Conservation (phyloP, 1,140 invertebrate species). For the Spodoptera litura region DNA sequence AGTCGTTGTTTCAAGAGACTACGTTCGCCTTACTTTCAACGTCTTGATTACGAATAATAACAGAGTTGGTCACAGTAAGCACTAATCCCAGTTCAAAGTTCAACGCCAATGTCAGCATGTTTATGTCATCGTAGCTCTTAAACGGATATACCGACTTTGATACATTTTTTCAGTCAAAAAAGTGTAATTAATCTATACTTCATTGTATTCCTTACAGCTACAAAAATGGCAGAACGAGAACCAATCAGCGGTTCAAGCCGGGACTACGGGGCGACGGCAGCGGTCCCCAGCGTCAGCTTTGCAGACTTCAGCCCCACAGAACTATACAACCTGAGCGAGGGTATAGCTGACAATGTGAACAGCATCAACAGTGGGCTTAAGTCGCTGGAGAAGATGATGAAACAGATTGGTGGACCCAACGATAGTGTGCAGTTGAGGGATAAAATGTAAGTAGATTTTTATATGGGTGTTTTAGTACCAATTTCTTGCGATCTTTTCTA, state of each 20-base stretch:
- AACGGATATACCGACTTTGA: too few relatives aligned
- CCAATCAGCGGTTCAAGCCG: constrained; percentile 77
- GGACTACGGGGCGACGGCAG: constrained; percentile 85
- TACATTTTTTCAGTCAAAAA: neutral
- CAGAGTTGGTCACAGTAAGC: too few relatives aligned
- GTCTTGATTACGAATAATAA: too few relatives aligned
- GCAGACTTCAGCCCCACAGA: constrained; percentile 90
- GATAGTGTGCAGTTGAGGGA: constrained; percentile 86
- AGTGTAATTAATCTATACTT: neutral
- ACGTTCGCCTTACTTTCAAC: too few relatives aligned
- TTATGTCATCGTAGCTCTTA: too few relatives aligned
- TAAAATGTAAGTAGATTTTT: constrained; percentile 72
- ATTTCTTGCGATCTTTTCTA: too few relatives aligned
- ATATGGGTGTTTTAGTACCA: neutral
- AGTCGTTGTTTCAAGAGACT: too few relatives aligned
- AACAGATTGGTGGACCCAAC: constrained; percentile 91
- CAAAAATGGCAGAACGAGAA: constrained; percentile 77
- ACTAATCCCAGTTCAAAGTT: too few relatives aligned
- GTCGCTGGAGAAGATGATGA: constrained; percentile 90
- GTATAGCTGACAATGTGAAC: constrained; percentile 92
- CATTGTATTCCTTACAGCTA: constrained; percentile 46
- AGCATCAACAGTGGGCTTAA: constrained; percentile 90
- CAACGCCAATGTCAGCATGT: too few relatives aligned
- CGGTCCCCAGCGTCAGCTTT: constrained; percentile 88
- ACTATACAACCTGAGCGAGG: constrained; percentile 91